phyloP scores from a whole-genome alignment of 2,888 invertebrate genomes.

The Microchrysa polita region DNA sequence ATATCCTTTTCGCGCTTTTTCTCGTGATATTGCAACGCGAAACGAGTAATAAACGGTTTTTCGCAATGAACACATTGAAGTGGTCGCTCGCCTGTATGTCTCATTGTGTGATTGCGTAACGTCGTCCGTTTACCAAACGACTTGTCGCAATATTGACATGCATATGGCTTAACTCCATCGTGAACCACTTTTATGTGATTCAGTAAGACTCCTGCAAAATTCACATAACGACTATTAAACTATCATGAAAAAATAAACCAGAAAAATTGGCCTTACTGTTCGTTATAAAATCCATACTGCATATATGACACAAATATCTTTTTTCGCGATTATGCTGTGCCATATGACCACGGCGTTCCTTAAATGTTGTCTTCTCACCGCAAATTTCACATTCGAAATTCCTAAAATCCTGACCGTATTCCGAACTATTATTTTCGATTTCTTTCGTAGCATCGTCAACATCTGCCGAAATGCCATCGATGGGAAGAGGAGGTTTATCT shows the following conservation, averaged over 20 bases:
- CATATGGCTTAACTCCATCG: slow-evolving; percentile 42
- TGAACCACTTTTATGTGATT: slow-evolving; percentile 47
- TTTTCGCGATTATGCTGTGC: slow-evolving; percentile 32
- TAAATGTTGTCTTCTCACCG: slow-evolving; percentile 26
- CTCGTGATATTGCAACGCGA: slow-evolving; percentile 12
- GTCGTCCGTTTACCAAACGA: slow-evolving; percentile 47
- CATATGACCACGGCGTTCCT: slow-evolving; percentile 39
- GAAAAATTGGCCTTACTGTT: slow-evolving; percentile 17
- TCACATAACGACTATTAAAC: neutral
- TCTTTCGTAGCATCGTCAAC: too few species aligned
- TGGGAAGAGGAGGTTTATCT: neutral
- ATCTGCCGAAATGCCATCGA: neutral
- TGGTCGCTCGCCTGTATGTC: slow-evolving; percentile 47
- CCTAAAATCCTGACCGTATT: slow-evolving; percentile 1
- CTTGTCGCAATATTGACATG: slow-evolving; percentile 44
- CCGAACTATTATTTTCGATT: neutral
- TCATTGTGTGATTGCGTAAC: slow-evolving; percentile 47
- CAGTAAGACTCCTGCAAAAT: slow-evolving; percentile 43
- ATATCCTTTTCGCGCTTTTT: neutral
- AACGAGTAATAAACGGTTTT: slow-evolving; percentile 44
- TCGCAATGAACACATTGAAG: slow-evolving; percentile 41
- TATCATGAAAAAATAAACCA: neutral
- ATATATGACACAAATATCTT: slow-evolving; percentile 27
- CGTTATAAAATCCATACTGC: slow-evolving; percentile 14
- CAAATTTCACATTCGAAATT: slow-evolving; percentile 31